Evolutionary conservation across 2,113 vertebrate species (phyloP), one percentile per base, ranked within the genome.

Genomic region (Heterochromis multidens): DNA sequence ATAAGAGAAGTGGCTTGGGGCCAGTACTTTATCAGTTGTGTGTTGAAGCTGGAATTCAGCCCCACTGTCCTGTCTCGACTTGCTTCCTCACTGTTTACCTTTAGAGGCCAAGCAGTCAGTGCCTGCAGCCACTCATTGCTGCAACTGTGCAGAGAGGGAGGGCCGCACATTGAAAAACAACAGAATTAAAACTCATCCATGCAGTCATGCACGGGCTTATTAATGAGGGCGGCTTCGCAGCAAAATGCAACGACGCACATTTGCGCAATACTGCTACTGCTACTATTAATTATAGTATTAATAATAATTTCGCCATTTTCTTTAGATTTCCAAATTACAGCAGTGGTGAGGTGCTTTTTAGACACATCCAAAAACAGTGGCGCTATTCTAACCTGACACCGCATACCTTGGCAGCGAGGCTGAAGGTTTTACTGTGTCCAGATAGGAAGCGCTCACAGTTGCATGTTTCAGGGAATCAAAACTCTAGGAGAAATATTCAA

Each of bases 41-140:
- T 89, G 92, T 62, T 77, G 81, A 87, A 88, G 88, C 88, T 93
- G 93, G 94, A 95, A 94, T 94, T 91, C 90, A 77, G 85, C 84
- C 89, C 80, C 80, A 87, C 92, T 92, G 88, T 93, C 92, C 91
- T 94, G 93, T 89, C 92, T 93, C 82, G 87, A 93, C 92, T 90
- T 88, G 95, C 89, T 84, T 74, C 88, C 87, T 86, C 74, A 14
- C 88, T 95, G 93, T 95, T 95, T 94, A 92, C 92, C 85, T 84
- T 90, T 7, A 80, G 88, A 89, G 92, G 92, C 88, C 82, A 49
- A 43, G 52, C 78, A 63, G 84, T 72, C 57, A 27, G 46, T 77
- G 57, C 70, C 83, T 25, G 62, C 52, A 81, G 82, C 80, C 81
- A 74, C 89, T 87, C 87, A 88, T 8, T 33, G 77, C 67, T 13